Percentiles rank a stretch among this genome's conserved stretches.
Evolutionary conservation across 2,888 invertebrate genomes (phyloP).

Genomic region (Antheraea yamamai): DNA sequence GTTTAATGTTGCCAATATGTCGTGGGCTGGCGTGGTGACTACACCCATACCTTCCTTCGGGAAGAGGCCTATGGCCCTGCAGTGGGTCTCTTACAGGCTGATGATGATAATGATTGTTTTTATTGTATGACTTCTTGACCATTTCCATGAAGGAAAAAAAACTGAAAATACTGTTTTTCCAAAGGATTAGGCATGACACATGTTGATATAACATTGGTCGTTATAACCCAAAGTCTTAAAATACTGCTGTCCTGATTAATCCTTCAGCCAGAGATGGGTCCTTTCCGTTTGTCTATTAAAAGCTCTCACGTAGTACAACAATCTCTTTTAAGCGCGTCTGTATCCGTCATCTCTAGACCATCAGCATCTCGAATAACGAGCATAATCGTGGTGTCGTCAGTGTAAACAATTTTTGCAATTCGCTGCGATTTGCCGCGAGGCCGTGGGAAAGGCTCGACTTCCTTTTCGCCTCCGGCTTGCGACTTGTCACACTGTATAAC

Average conservation of each 20-base stretch:
- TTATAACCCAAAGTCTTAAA: background rate
- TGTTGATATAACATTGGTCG: background rate
- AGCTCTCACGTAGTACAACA: background rate
- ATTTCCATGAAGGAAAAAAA: background rate
- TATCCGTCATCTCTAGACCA: slow-evolving; percentile 20
- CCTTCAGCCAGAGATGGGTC: background rate
- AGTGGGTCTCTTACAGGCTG: too few species aligned
- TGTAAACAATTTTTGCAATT: slow-evolving; percentile 53
- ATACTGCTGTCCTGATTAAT: background rate
- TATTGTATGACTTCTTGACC: background rate
- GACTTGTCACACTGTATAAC: slow-evolving; percentile 57
- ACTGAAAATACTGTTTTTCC: too few species aligned
- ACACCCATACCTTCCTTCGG: too few species aligned
- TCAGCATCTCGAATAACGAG: slow-evolving; percentile 34
- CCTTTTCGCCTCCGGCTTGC: slow-evolving; percentile 39
- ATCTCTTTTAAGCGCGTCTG: background rate
- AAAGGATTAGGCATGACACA: too few species aligned
- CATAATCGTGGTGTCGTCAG: slow-evolving; percentile 46
- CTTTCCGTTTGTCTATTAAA: background rate
- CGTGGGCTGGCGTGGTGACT: too few species aligned
- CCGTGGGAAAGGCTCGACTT: slow-evolving; percentile 68
- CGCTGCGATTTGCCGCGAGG: slow-evolving; percentile 53
- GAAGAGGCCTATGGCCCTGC: too few species aligned
- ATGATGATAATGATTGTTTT: too few species aligned
- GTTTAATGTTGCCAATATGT: too few species aligned